Evolutionary conservation across 1,140 invertebrate genomes (phyloP), one percentile per base, ranked within the genome.

Genomic region (Pantala flavescens): DNA sequence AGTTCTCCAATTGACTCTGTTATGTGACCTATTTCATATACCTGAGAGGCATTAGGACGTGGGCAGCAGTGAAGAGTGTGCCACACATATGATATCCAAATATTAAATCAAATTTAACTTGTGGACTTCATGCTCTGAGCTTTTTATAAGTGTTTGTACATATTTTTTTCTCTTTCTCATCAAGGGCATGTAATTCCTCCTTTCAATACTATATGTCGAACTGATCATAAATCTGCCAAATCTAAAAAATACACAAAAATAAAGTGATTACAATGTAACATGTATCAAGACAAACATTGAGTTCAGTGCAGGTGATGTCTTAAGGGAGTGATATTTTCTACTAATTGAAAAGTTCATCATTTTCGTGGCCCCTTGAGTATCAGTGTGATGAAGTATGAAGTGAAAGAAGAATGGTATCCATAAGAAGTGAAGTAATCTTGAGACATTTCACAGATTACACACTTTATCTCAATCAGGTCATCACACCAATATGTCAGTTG

Each of bases 81-180:
- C 49, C 49, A 63, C n/a, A 14, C 49, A 63, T 63, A 63, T 63
- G 49, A 63, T 63, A 63, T 7, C 49, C 49, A 63, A 63, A 21
- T 63, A 21, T 63, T 16, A 63, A 63, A 63, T 19, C n/a, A 63
- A 16, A 16, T 19, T 19, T 7, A 63, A 63, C 49, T 63, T 63
- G 49, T 63, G 49, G 49, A 63, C 49, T 63, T 63, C 49, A 63
- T 63, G 49, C 49, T 63, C 49, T 63, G 49, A 63, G 49, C 49
- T 63, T 63, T 63, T 63, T 63, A 63, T 63, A 63, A 63, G 49
- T 63, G 49, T 63, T 63, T 63, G 49, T 63, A 63, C 49, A 63
- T 63, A 63, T 63, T 63, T 63, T 36, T 63, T 63, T 63, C 49
- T 63, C 49, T 63, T 63, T 63, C 49, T 63, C n/a, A 21, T 63